Conservation (phyloP, 1,140 invertebrate genomes). For the Caenorhabditis remanei region DNA sequence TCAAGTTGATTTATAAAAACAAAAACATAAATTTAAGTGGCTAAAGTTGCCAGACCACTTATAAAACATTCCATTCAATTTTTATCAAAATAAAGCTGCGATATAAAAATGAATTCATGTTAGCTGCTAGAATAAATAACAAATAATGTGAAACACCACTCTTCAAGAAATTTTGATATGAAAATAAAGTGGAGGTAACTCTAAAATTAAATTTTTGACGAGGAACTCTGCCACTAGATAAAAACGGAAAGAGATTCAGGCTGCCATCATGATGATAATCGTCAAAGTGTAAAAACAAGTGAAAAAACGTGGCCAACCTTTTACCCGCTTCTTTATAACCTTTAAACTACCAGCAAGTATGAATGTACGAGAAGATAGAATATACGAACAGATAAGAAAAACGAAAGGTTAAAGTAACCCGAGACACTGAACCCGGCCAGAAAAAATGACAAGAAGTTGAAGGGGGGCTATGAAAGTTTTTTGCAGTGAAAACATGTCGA, state of each 20-base stretch:
- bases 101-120: too few species aligned
- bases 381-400: conserved; percentile 33
- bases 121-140: too few species aligned
- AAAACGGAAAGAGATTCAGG: not conserved
- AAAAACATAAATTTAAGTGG: too few species aligned
- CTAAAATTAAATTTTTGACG: not conserved
- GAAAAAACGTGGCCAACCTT: not conserved
- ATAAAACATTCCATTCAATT: too few species aligned
- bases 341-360: conserved; percentile 11
- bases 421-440: not conserved
- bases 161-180: too few species aligned
- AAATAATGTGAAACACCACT: too few species aligned
- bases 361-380: conserved; percentile 7
- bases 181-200: too few species aligned
- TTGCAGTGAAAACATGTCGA: conserved; percentile 35
- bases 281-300: conserved; percentile 26
- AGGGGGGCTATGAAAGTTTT: not conserved
- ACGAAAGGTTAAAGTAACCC: conserved; percentile 27
- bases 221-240: not conserved
- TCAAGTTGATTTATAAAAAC: too few species aligned
- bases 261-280: not conserved
- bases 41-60: too few species aligned
- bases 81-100: too few species aligned
- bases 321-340: not conserved
- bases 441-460: not conserved